Evolutionary conservation across 2,888 invertebrate species (phyloP).

Genomic region (Chalcosyrphus nemorum): DNA sequence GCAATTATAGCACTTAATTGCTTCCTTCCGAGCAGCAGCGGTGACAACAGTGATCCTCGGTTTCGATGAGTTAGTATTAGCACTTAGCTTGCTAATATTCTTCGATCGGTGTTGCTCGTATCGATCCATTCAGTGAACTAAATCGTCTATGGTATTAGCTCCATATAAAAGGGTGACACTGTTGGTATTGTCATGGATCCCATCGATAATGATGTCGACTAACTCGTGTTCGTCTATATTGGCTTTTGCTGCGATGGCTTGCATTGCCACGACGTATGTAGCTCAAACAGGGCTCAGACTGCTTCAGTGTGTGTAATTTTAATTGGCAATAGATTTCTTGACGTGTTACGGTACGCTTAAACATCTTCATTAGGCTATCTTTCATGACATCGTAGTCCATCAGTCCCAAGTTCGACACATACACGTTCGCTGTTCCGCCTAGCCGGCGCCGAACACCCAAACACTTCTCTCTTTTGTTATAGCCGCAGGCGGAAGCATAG

Average conservation of each 20-base stretch:
- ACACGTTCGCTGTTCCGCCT: conserved; percentile 8
- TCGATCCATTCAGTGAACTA: conserved; percentile 14
- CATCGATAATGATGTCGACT: conserved; percentile 26
- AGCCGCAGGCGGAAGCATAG: background rate
- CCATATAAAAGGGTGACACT: conserved; percentile 14
- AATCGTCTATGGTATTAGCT: background rate
- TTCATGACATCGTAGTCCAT: conserved; percentile 2
- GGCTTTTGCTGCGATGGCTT: conserved; percentile 7
- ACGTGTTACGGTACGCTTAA: conserved; percentile 11
- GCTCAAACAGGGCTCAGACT: conserved; percentile 4
- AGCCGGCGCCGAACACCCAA: conserved; percentile 1
- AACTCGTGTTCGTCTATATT: conserved; percentile 12
- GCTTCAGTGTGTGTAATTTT: background rate
- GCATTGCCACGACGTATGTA: conserved; percentile 36
- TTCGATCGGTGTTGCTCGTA: conserved; percentile 6
- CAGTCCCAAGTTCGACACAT: conserved; percentile 4
- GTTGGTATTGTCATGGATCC: conserved; percentile 13
- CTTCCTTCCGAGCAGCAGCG: background rate
- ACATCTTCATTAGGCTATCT: background rate
- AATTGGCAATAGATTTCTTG: conserved; percentile 10
- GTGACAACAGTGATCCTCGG: background rate
- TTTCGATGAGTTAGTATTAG: background rate
- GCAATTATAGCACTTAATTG: conserved; percentile 13
- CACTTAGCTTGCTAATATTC: background rate
- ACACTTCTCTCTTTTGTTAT: conserved; percentile 3